Conservation (phyloP, 2,888 invertebrate genomes). For the Hydroisotoma schaefferi region DNA sequence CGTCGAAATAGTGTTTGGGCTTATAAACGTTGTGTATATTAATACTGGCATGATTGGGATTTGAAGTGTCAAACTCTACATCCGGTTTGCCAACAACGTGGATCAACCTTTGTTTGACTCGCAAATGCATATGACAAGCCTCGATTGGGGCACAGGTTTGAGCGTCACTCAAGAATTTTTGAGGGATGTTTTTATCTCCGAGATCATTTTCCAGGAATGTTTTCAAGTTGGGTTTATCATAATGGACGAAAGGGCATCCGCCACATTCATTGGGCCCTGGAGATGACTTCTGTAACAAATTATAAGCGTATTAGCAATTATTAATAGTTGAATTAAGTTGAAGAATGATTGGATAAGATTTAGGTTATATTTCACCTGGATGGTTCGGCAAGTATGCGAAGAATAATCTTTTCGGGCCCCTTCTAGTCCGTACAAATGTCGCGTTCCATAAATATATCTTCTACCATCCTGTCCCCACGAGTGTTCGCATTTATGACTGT, state of each 20-base stretch:
- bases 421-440: slow-evolving; percentile 70
- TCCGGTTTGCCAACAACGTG: no score
- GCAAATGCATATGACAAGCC: slow-evolving; percentile 1
- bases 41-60: no score
- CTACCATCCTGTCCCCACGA: slow-evolving; percentile 63
- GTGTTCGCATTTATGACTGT: slow-evolving; percentile 57
- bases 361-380: slow-evolving; percentile 65
- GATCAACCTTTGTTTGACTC: no score
- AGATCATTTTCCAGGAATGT: slow-evolving; percentile 8
- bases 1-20: no score
- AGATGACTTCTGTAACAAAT: slow-evolving; percentile 7
- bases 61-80: no score
- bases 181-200: not conserved
- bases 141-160: slow-evolving; percentile 4
- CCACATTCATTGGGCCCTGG: slow-evolving; percentile 15
- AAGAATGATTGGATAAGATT: no score
- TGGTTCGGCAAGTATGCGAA: slow-evolving; percentile 59
- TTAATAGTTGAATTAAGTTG: no score
- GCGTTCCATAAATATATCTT: slow-evolving; percentile 64
- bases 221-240: slow-evolving; percentile 3
- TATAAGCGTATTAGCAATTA: no score
- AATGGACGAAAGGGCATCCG: slow-evolving; percentile 23
- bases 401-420: slow-evolving; percentile 63
- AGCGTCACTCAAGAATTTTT: no score
- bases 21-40: no score